Evolutionary conservation across 2,888 invertebrate genomes (phyloP), one percentile per base, ranked within the genome.

Genomic region (Keiferia lycopersicella): DNA sequence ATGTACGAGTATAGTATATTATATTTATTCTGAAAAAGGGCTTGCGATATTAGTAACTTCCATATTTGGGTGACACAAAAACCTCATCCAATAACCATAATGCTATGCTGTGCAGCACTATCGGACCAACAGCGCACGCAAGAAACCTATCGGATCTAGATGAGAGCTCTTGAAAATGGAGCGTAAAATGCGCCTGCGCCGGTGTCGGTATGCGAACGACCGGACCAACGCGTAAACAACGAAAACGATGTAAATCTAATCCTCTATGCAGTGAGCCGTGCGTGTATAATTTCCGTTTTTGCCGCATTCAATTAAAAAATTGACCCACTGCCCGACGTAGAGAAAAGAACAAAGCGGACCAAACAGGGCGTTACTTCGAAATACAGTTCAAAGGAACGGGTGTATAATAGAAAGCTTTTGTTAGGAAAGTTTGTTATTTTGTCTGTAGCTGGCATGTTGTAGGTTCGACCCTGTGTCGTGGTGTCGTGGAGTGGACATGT

Each of bases 201-300:
- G 45, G 12, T n/a, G 41, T n/a, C 53, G 53, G 58, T 61, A 57
- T 65, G 58, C 41, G 51, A 53, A 34, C 34, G 34, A 58, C 12
- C 45, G 30, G 2, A 26, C 39, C 57, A 26, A 53, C 63, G 48
- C 63, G 38, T 58, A 66, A 61, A 61, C 61, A 58, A 62, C 58
- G 65, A 66, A 65, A 64, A 65, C 64, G 70, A 71, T 72, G 76
- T 75, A 74, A 78, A 77, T 75, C 74, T 75, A 74, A 77, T 76
- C 75, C 74, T 71, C 82, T 80, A 76, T 71, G 79, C 83, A 85
- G 80, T 80, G 74, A 77, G 71, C 78, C 87, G 87, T 89, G 89
- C 88, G 88, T 88, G 85, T 83, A 84, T 84, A 89, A 87, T 86
- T 82, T 80, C 80, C 72, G 81, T 86, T 87, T 80, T 86, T 85